phyloP scores from a whole-genome alignment of 2,113 vertebrate species.

The Oryzias javanicus region DNA sequence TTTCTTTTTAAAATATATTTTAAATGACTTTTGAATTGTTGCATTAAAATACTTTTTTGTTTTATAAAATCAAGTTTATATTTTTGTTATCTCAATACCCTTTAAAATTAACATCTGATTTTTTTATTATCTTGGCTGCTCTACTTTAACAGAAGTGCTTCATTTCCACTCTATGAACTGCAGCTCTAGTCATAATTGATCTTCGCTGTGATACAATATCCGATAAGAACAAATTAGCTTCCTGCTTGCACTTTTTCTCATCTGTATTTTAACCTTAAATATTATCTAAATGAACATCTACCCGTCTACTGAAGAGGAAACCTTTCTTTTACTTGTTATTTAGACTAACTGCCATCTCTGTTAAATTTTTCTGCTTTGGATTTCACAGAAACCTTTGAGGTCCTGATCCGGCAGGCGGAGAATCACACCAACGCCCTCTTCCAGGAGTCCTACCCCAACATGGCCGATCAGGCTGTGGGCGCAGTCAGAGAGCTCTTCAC shows the following conservation, averaged over 20 bases:
- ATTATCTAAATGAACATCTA: no score
- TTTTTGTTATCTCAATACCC: background rate
- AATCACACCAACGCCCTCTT: conserved; percentile 81
- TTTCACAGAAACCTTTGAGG: conserved; percentile 82
- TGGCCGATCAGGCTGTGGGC: conserved; percentile 72
- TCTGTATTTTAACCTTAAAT: no score
- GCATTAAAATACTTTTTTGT: no score
- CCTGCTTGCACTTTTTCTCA: no score
- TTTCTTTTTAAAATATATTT: no score
- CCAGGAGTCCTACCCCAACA: conserved; percentile 72
- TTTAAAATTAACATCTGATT: conserved; percentile 6
- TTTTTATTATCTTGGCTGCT: background rate
- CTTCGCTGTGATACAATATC: background rate
- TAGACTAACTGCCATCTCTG: background rate
- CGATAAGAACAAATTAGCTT: no score
- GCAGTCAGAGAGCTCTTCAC: conserved; percentile 83
- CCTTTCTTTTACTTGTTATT: no score
- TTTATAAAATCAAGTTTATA: no score
- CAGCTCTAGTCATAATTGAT: conserved; percentile 6
- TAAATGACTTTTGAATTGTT: no score
- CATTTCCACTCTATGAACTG: conserved; percentile 2
- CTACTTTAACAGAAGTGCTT: conserved; percentile 3
- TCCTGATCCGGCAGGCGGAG: conserved; percentile 81
- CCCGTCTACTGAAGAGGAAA: no score
- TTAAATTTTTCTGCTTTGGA: conserved; percentile 20